phyloP scores from a whole-genome alignment of 1,140 invertebrate species.

The Philaenus spumarius region DNA sequence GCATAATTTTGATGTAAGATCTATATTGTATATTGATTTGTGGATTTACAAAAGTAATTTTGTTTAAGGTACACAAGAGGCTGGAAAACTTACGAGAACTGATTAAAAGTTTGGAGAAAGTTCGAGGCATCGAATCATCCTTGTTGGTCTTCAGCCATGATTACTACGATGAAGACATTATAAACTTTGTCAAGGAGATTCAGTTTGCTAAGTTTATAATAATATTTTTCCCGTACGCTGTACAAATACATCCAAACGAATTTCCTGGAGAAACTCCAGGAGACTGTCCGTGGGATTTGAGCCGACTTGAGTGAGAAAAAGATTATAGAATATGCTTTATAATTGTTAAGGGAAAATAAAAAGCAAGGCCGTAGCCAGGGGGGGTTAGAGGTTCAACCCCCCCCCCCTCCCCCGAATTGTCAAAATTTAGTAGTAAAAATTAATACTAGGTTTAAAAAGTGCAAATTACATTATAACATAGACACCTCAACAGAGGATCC shows the following conservation, averaged over 20 bases:
- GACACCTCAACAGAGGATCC: no score
- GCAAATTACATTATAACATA: no score
- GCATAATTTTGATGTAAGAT: no score
- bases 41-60: no score
- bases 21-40: no score
- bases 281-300: conserved; percentile 87
- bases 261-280: conserved; percentile 91
- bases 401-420: no score
- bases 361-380: no score
- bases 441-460: no score
- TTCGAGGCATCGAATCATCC: conserved; percentile 76
- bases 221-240: conserved; percentile 94
- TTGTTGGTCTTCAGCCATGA: conserved; percentile 94
- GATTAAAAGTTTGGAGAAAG: conserved; percentile 83
- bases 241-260: conserved; percentile 82
- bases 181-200: conserved; percentile 62
- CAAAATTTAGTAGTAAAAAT: no score
- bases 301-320: conserved; percentile 74
- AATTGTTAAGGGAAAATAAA: no score
- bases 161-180: conserved; percentile 84
- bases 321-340: no score
- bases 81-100: conserved; percentile 86
- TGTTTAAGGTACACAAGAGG: conserved; percentile 80
- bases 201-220: conserved; percentile 69
- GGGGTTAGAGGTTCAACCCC: no score